A percentile compares a stretch with the other conserved stretches of the same genome.
These are phyloP conservation scores for Lytechinus pictus DNA, from an alignment of 35 echinoderm and acorn worm genomes.

Conservation along the genomic window DNA sequence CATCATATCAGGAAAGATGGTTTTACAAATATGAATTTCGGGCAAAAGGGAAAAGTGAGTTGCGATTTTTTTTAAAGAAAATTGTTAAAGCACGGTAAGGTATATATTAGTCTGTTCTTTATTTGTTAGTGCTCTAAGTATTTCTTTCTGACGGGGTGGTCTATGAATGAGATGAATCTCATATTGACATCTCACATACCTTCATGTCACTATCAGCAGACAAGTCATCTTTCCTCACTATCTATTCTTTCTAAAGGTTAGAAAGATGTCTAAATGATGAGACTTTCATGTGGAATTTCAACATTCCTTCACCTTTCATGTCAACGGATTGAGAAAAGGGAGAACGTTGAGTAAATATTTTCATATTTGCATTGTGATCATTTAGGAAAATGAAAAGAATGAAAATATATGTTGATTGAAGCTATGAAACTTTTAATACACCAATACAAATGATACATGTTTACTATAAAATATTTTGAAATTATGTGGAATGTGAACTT, in stretches of 20 bases:
- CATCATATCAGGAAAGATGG: too few relatives aligned
- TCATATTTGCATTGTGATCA: too few relatives aligned
- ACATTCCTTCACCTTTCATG: background rate
- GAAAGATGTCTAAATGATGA: constrained; percentile 11
- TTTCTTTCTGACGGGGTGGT: background rate
- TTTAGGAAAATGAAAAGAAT: too few relatives aligned
- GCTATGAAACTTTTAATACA: too few relatives aligned
- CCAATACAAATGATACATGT: too few relatives aligned
- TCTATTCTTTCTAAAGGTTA: background rate
- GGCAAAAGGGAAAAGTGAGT: background rate
- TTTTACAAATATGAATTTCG: too few relatives aligned
- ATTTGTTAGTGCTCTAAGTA: background rate
- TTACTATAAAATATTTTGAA: too few relatives aligned
- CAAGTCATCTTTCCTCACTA: background rate
- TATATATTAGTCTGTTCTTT: background rate
- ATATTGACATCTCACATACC: background rate
- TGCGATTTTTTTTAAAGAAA: background rate
- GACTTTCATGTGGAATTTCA: background rate
- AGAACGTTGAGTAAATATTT: too few relatives aligned
- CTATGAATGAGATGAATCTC: background rate
- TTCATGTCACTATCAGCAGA: background rate
- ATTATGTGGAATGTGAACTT: too few relatives aligned
- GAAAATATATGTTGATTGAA: too few relatives aligned
- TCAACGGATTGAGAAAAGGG: background rate
- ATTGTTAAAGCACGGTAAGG: background rate